Evolutionary conservation across 2,113 vertebrate species (phyloP).

Genomic region (Tapirus terrestris): DNA sequence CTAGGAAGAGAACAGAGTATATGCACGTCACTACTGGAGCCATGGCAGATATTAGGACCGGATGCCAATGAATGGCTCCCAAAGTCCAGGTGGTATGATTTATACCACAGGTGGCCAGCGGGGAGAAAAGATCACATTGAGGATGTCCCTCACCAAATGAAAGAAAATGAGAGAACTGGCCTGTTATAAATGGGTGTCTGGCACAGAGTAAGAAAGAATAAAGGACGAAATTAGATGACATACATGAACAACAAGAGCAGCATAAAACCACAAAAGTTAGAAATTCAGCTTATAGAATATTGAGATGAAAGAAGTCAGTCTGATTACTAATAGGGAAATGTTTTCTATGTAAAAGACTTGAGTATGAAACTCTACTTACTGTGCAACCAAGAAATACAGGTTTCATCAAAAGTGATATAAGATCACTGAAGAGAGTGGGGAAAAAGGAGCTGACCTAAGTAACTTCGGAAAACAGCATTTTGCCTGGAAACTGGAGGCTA

Average conservation of each 20-base stretch:
- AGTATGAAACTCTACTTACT: background rate
- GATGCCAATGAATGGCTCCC: background rate
- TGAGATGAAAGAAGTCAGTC: background rate
- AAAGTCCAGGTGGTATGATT: background rate
- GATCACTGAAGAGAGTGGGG: background rate
- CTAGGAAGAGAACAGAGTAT: background rate
- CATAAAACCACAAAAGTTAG: background rate
- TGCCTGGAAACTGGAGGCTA: background rate
- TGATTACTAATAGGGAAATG: background rate
- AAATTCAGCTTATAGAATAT: background rate
- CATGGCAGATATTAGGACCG: background rate
- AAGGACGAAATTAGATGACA: background rate
- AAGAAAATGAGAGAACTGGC: background rate
- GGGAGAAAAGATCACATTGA: background rate
- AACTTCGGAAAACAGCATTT: background rate
- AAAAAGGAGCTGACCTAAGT: background rate
- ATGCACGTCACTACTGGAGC: background rate
- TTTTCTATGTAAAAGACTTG: background rate
- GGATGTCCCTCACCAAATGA: background rate
- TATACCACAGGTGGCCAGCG: background rate
- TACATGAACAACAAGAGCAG: background rate
- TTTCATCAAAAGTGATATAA: background rate
- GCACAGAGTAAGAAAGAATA: background rate
- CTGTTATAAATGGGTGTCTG: background rate
- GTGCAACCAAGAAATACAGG: background rate